Base-by-base conservation (phyloP, 2,797 vertebrate genomes). In the Acanthurus tractus region DNA sequence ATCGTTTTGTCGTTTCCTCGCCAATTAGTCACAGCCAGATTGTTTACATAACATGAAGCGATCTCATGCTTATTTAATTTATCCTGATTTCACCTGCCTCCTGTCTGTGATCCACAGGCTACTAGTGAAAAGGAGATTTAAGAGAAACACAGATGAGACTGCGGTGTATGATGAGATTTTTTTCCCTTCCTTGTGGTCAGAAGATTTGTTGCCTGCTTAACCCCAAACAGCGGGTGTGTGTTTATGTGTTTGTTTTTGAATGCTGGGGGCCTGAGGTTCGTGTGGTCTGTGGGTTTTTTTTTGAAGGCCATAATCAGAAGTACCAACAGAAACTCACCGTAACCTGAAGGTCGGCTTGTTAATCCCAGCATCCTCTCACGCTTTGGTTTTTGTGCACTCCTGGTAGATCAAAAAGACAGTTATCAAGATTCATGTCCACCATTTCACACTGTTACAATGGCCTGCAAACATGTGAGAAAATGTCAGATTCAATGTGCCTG, bases 1-100 rank as follows among this genome's bases (percentile, higher is more conserved):
- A 89, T 87, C 46, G 42, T 74, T 91, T 86, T 85, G 84, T 86
- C 46, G 25, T 85, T 81, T 88, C 67, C 78, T 86, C 69, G 67
- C 84, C 88, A 93, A 91, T 94, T 92, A 89, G 82, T 84, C 66
- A 57, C 70, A 78, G 78, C 82, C 90, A 92, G 87, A 92, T 85
- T 88, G 88, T 86, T 89, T 88, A 75, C 36, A n/a, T 90, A 86
- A 88, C 86, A 85, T 67, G 12, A 76, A 76, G 78, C 57, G 63
- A 86, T 79, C 49, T 67, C 56, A 36, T 36, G 74, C 61, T 81
- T 81, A 70, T 84, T 87, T 78, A 42, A 78, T 87, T 79, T 79
- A 74, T 76, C 73, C 75, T 63, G 44, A 81, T 87, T 86, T 85
- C 22, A 70, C 63, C 54, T 62, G 29, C 68, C 58, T 82, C 34